phyloP scores from a whole-genome alignment of 1,140 invertebrate species.

The Drosophila bocki region DNA sequence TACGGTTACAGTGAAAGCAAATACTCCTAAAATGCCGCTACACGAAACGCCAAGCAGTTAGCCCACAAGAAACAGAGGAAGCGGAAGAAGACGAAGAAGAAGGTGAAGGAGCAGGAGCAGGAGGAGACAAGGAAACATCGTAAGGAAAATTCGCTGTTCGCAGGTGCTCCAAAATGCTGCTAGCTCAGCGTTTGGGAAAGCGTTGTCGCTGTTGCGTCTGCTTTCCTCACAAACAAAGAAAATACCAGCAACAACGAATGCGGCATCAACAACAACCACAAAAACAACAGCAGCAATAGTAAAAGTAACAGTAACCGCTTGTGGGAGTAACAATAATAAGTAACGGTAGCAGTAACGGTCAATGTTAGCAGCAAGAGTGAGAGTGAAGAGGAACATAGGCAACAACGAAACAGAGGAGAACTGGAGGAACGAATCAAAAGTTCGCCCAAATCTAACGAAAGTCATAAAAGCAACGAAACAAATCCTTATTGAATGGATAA shows the following conservation, averaged over 20 bases:
- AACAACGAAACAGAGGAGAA: constrained; percentile 35
- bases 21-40: constrained; percentile 17
- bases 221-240: constrained; percentile 76
- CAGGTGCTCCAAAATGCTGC: constrained; percentile 51
- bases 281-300: constrained; percentile 19
- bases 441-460: constrained; percentile 8
- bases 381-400: constrained; percentile 13
- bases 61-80: constrained; percentile 1
- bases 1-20: constrained; percentile 18
- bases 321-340: constrained; percentile 18
- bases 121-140: constrained; percentile 1
- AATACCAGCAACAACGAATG: constrained; percentile 57
- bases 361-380: constrained; percentile 9
- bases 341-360: constrained; percentile 1
- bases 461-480: constrained; percentile 42
- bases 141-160: constrained; percentile 1
- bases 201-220: constrained; percentile 70
- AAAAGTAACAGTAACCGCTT: constrained; percentile 7
- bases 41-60: constrained; percentile 17
- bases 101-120: background rate
- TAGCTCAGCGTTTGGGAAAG: constrained; percentile 48
- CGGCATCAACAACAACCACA: constrained; percentile 23
- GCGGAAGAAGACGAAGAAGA: background rate
- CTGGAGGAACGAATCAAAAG: constrained; percentile 2
- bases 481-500: constrained; percentile 76